phyloP scores from a whole-genome alignment of 1,140 invertebrate species.

The Bemisia tabaci region DNA sequence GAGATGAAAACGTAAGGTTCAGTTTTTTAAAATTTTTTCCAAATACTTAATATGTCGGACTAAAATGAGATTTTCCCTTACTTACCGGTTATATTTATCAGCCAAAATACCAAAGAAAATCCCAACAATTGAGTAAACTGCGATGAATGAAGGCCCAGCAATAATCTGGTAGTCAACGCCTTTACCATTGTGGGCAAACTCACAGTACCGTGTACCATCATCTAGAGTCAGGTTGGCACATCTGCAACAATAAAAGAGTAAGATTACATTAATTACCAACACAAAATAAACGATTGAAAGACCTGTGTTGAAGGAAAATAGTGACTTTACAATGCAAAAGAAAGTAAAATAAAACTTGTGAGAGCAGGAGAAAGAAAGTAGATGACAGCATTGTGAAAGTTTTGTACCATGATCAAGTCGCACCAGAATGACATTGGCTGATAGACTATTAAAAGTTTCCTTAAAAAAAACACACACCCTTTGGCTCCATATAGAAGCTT shows the following conservation, averaged over 20 bases:
- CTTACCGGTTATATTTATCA: constrained; percentile 49
- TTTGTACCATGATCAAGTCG: too few species aligned
- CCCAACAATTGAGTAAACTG: constrained; percentile 75
- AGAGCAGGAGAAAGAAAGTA: too few species aligned
- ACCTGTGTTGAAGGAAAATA: neutral
- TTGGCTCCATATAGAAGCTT: too few species aligned
- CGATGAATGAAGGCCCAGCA: constrained; percentile 81
- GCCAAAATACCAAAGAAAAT: constrained; percentile 72
- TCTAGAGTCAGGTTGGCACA: constrained; percentile 43
- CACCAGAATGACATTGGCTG: too few species aligned
- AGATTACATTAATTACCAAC: constrained; percentile 1
- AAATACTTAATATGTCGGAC: too few species aligned
- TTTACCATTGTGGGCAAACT: constrained; percentile 85
- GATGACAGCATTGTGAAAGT: too few species aligned
- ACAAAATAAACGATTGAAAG: neutral
- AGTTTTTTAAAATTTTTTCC: too few species aligned
- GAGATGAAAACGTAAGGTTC: too few species aligned
- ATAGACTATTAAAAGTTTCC: too few species aligned
- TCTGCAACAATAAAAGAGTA: constrained; percentile 30
- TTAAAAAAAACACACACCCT: too few species aligned
- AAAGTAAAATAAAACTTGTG: too few species aligned
- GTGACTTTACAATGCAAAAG: neutral
- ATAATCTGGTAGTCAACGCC: constrained; percentile 84
- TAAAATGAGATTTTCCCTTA: too few species aligned
- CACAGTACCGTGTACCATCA: constrained; percentile 61